Evolutionary conservation across 2,888 invertebrate genomes (phyloP).

Genomic region (Andrena flavipes): DNA sequence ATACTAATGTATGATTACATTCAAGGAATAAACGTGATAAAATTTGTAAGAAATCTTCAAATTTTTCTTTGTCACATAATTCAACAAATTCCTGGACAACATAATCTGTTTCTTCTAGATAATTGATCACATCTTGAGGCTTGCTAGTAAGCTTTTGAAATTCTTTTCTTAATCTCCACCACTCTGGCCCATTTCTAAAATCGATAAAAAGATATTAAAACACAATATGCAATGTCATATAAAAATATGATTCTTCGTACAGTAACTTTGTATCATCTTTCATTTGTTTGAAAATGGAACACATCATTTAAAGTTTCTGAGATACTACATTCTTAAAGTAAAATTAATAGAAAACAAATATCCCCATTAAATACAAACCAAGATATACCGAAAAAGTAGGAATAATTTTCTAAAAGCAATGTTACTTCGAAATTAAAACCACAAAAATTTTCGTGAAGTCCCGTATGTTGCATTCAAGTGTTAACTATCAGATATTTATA

Average conservation of each 20-base stretch:
- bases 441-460: too few species aligned
- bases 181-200: constrained; percentile 92
- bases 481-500: too few species aligned
- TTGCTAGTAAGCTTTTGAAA: constrained; percentile 93
- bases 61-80: constrained; percentile 83
- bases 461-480: too few species aligned
- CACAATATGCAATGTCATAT: neutral
- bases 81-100: constrained; percentile 89
- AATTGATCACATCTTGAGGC: constrained; percentile 89
- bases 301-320: too few species aligned
- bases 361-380: too few species aligned
- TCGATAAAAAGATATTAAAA: constrained; percentile 9
- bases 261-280: neutral
- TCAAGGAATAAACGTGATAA: constrained; percentile 92
- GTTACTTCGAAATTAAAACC: too few species aligned
- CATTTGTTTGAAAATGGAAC: too few species aligned
- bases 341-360: too few species aligned
- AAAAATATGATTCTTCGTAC: neutral
- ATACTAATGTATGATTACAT: constrained; percentile 86
- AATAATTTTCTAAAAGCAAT: too few species aligned
- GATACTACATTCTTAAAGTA: too few species aligned
- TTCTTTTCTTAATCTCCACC: constrained; percentile 92
- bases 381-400: too few species aligned
- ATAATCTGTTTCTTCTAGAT: constrained; percentile 88
- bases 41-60: constrained; percentile 89